Base-by-base conservation (phyloP, 2,888 invertebrate species). In the Heliconius aoede region DNA sequence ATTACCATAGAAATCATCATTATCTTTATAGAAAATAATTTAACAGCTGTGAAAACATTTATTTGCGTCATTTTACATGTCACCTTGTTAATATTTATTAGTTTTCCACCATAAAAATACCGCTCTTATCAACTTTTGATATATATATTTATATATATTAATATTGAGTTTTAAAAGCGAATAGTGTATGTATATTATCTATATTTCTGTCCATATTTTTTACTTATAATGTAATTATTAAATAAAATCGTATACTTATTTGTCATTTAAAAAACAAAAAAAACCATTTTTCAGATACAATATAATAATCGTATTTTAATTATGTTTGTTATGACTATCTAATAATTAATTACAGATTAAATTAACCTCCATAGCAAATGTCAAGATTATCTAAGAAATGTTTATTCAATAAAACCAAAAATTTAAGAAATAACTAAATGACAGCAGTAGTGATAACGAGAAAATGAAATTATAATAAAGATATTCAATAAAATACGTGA, bases 1-100 rank as follows among this genome's bases (percentile, higher is more conserved):
- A 61, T 4, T 64, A 15, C 30, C 21, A 8, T 28, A 40, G 13
- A 67, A 46, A 51, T 21, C 28, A 30, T 68, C 11, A 30, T 28
- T 11, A 51, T n/a, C 51, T 21, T n/a, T 67, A 74, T n/a, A n/a
- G n/a, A n/a, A 61, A 40, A 74, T 58, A 40, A 68, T 46, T 30
- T 7, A 51, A 69, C 74, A 74, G 62, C 69, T 69, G 69, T 74
- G n/a, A 62, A 61, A 69, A 73, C 67, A 55, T n/a, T 51, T 18
- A 55, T 69, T 69, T 51, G 60, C 69, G 69, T 62, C 74, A 74
- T 15, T 32, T 55, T 32, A n/a, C 55, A 51, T 24, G 68, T 32
- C 69, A 62, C 21, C 18, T 69, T 51, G 61, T 55, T 69, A 51
- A 69, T 36, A 4, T 51, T 61, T 61, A 51, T 69, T 69, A n/a